phyloP scores from a whole-genome alignment of 2,888 invertebrate genomes.

The Tachina grossa region DNA sequence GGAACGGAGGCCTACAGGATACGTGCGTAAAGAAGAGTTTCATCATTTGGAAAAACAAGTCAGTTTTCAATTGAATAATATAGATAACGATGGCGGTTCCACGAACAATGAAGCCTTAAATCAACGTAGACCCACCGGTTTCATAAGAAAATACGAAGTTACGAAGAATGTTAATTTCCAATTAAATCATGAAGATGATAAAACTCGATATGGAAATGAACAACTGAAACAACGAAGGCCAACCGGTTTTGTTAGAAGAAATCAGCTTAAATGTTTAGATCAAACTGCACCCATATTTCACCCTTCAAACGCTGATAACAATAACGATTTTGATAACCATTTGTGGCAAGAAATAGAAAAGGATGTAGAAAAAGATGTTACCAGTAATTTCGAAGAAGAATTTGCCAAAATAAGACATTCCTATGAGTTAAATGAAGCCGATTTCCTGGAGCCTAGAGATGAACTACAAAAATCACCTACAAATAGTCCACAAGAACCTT shows the following conservation, averaged over 20 bases:
- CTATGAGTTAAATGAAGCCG: constrained; percentile 77
- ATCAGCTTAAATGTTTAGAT: constrained; percentile 26
- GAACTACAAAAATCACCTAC: constrained; percentile 34
- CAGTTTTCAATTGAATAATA: constrained; percentile 12
- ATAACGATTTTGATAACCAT: constrained; percentile 25
- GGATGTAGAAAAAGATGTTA: constrained; percentile 65
- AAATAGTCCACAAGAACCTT: constrained; percentile 59
- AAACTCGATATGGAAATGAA: constrained; percentile 24
- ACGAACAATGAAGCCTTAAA: constrained; percentile 43
- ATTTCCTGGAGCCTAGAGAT: constrained; percentile 74
- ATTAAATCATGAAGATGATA: constrained; percentile 14
- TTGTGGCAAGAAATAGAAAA: constrained; percentile 73
- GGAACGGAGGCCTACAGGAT: constrained; percentile 37
- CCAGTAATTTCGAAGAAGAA: constrained; percentile 72
- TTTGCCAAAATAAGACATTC: constrained; percentile 76
- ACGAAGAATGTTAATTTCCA: constrained; percentile 14
- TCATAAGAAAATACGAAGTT: constrained; percentile 9
- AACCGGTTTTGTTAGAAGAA: constrained; percentile 21
- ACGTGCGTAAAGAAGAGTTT: neutral
- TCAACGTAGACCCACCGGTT: constrained; percentile 48
- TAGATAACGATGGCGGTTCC: neutral
- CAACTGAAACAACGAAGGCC: constrained; percentile 27
- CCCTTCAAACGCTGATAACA: neutral
- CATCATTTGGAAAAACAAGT: constrained; percentile 27
- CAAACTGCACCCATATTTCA: constrained; percentile 23